Evolutionary conservation across 2,888 invertebrate genomes (phyloP).

Genomic region (Phyllotreta striolata): DNA sequence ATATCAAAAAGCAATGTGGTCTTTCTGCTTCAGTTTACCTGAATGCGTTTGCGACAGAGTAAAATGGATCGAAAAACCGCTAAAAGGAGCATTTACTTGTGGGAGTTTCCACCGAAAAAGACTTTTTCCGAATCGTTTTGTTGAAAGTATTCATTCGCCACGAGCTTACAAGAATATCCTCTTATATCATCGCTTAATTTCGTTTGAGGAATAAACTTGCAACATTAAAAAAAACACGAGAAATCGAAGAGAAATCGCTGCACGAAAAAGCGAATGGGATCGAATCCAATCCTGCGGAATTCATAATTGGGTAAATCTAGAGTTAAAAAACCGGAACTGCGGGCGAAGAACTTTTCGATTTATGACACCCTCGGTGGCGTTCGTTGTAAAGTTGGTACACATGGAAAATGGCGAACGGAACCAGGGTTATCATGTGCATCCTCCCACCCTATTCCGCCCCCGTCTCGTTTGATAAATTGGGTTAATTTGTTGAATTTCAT

Average conservation of each 20-base stretch:
- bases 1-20: slow-evolving; percentile 17
- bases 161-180: too few species aligned
- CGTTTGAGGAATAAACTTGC: neutral
- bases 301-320: slow-evolving; percentile 7
- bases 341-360: slow-evolving; percentile 21
- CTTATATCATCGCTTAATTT: too few species aligned
- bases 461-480: slow-evolving; percentile 12
- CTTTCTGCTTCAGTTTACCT: slow-evolving; percentile 16
- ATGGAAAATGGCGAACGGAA: slow-evolving; percentile 15
- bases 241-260: too few species aligned
- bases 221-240: slow-evolving; percentile 12
- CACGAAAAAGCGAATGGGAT: too few species aligned
- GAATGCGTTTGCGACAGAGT: slow-evolving; percentile 2
- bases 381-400: slow-evolving; percentile 22
- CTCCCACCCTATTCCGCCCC: neutral
- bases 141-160: too few species aligned
- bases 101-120: too few species aligned
- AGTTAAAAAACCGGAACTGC: slow-evolving; percentile 23
- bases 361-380: slow-evolving; percentile 19
- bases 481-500: slow-evolving; percentile 10
- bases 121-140: too few species aligned
- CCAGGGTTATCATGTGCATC: slow-evolving; percentile 16
- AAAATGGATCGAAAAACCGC: slow-evolving; percentile 9
- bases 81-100: slow-evolving; percentile 3
- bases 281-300: slow-evolving; percentile 12